Evolutionary conservation across 2,797 vertebrate genomes (phyloP), one percentile per base, ranked within the genome.

Genomic region (Artibeus lituratus): DNA sequence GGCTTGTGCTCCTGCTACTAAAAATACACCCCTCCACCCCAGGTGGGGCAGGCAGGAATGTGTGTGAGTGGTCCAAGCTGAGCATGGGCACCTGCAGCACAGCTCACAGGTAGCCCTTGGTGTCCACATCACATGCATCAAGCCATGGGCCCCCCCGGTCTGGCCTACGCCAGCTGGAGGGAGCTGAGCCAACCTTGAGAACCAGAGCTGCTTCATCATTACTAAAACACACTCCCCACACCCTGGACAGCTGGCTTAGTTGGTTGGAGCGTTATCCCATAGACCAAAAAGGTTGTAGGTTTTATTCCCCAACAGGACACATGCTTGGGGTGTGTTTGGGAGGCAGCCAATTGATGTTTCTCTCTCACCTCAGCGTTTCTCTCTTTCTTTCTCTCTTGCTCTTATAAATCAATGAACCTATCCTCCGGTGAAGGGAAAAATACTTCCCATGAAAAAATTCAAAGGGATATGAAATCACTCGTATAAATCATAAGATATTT

Each of bases 401-500:
- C 32, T 65, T 5, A 65, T 65, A 65, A n/a, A 65, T 65, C 62
- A 65, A 65, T 65, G 32, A 65, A n/a, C 15, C n/a, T 65, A 65
- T 65, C 14, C 15, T 65, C 14, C 15, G 14, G 32, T 65, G 6
- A 65, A 15, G 32, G 62, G 51, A 81, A 76, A 62, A 67, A 44
- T 0, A 10, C 32, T 55, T 19, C 26, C 49, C 24, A 0, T 0
- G 37, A 47, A 62, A 67, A 77, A 26, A 49, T 32, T 18, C 62
- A 73, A 19, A 6, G 32, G 59, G 42, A 24, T 10, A 21, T 0
- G 0, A 86, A 7, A 74, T 16, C 29, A 0, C 59, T 4, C 10
- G 35, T 42, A 5, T 32, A 5, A 7, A 10, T 67, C 18, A 16
- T 18, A 26, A 72, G 39, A 51, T 39, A 32, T n/a, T 76, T 77